Conservation (phyloP, 1,140 invertebrate genomes). For the Telenomus remus region DNA sequence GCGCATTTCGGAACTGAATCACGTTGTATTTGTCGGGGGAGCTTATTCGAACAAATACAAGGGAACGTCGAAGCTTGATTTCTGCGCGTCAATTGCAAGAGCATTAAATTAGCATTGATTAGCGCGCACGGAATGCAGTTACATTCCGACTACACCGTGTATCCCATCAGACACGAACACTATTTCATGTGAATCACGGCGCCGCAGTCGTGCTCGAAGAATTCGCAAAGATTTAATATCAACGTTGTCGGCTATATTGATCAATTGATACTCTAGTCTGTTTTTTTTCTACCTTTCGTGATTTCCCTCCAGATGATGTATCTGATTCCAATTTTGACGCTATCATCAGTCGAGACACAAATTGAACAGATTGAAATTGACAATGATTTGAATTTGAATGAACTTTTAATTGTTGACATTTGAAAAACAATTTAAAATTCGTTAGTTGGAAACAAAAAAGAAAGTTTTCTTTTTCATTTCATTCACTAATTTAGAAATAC, state of each 20-base stretch:
- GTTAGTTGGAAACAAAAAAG: too few relatives aligned
- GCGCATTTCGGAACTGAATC: constrained; percentile 12
- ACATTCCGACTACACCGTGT: constrained; percentile 22
- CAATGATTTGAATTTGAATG: too few relatives aligned
- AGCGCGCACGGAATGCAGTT: constrained; percentile 34
- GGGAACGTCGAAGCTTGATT: constrained; percentile 8
- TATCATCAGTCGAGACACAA: too few relatives aligned
- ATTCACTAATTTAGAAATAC: too few relatives aligned
- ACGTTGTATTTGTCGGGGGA: background rate
- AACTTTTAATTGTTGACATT: too few relatives aligned
- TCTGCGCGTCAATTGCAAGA: constrained; percentile 38
- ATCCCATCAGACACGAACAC: background rate
- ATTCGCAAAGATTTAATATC: constrained; percentile 51
- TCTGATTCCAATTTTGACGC: too few relatives aligned
- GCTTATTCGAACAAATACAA: constrained; percentile 11
- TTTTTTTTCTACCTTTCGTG: too few relatives aligned
- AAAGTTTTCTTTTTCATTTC: too few relatives aligned
- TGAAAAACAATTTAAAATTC: too few relatives aligned
- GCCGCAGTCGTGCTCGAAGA: constrained; percentile 53
- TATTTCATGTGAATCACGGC: constrained; percentile 56
- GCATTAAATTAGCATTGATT: constrained; percentile 48
- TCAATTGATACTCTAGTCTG: background rate
- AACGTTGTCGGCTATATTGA: too few relatives aligned
- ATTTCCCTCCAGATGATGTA: too few relatives aligned
- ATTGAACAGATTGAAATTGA: too few relatives aligned